Percentiles rank a stretch among this genome's conserved stretches.
These are phyloP conservation scores for Rhodeus uyekii DNA, from an alignment of 2,797 vertebrate species.

Conservation along the genomic window DNA sequence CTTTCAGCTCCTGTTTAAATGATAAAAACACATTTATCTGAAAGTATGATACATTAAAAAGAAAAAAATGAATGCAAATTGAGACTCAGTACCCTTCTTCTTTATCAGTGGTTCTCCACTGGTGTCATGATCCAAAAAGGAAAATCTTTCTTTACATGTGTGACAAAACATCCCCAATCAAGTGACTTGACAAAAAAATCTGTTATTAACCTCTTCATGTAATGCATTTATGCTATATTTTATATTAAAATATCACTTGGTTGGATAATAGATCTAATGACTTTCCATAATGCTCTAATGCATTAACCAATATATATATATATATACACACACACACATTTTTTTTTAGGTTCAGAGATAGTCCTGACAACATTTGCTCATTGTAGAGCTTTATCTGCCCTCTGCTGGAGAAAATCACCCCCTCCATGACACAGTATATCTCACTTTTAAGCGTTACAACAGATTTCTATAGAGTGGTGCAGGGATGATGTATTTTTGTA, in stretches of 20 bases:
- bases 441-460: background rate
- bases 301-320: too few species aligned
- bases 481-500: background rate
- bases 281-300: too few species aligned
- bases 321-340: too few species aligned
- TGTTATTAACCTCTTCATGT: background rate
- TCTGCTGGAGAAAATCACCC: slow-evolving; percentile 50
- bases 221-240: background rate
- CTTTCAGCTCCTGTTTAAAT: slow-evolving; percentile 73
- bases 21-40: slow-evolving; percentile 4
- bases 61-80: too few species aligned
- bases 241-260: background rate
- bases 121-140: background rate
- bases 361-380: background rate
- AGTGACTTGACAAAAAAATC: background rate
- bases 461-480: background rate
- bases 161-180: background rate
- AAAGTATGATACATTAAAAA: background rate
- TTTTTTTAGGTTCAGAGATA: background rate
- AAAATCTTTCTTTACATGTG: background rate
- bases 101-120: background rate
- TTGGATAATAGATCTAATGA: background rate
- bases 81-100: background rate
- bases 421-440: slow-evolving; percentile 25
- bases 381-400: slow-evolving; percentile 43